Evolutionary conservation across 1,140 invertebrate genomes (phyloP).

Genomic region (Elymnias hypermnestra): DNA sequence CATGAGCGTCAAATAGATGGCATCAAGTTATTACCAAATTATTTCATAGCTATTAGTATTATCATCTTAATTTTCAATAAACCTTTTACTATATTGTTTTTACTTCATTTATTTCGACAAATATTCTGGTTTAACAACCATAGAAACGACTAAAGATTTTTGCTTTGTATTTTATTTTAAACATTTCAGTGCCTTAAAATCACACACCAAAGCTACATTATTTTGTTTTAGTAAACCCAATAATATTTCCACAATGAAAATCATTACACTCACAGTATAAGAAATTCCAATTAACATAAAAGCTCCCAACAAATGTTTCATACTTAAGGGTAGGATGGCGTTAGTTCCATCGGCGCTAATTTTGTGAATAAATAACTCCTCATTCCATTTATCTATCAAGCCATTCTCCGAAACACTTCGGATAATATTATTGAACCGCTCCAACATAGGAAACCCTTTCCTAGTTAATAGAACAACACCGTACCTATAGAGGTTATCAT

Average conservation of each 20-base stretch:
- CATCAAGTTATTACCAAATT: too few species aligned
- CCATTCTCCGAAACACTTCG: constrained; percentile 69
- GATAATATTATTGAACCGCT: constrained; percentile 65
- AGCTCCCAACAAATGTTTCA: constrained; percentile 66
- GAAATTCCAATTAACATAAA: constrained; percentile 63
- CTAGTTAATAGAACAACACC: constrained; percentile 35
- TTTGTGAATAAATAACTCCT: constrained; percentile 59
- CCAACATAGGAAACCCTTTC: constrained; percentile 66
- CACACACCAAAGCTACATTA: too few species aligned
- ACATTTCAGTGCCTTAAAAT: too few species aligned
- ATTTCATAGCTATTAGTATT: too few species aligned
- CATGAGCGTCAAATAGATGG: too few species aligned
- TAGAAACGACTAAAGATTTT: too few species aligned
- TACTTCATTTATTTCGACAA: too few species aligned
- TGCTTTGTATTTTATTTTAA: too few species aligned
- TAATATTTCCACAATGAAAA: constrained; percentile 55
- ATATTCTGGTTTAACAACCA: too few species aligned
- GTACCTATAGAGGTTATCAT: constrained; percentile 19
- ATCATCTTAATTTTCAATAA: too few species aligned
- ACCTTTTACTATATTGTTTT: too few species aligned
- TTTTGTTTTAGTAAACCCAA: too few species aligned
- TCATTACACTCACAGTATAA: constrained; percentile 38
- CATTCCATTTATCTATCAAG: constrained; percentile 71
- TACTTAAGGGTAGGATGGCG: constrained; percentile 53
- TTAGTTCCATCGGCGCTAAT: constrained; percentile 33